Conservation (phyloP, 2,797 vertebrate genomes). For the Acropternis orthonyx region DNA sequence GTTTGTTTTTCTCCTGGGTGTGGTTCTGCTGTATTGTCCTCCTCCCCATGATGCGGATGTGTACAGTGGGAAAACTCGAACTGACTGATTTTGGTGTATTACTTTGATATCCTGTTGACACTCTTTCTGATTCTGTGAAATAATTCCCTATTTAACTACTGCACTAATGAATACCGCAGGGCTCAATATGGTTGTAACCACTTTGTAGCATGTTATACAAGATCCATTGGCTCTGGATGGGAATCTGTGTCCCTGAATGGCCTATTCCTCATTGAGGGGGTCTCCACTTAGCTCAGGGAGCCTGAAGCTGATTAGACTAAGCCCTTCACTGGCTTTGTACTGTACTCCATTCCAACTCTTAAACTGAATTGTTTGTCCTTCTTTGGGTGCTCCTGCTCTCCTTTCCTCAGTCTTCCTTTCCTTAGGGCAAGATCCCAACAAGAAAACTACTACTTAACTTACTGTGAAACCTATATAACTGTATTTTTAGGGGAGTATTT, state of each 20-base stretch:
- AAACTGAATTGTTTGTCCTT: not conserved
- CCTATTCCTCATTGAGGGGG: not conserved
- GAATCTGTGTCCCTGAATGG: not conserved
- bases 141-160: not conserved
- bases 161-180: not conserved
- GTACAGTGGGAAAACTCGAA: not conserved
- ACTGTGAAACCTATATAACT: not conserved
- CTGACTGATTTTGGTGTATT: not conserved
- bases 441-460: not conserved
- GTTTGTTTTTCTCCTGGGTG: not conserved
- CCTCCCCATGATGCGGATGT: fast-evolving
- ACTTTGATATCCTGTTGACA: not conserved
- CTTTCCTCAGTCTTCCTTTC: not conserved
- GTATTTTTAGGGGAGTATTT: not conserved
- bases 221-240: not conserved
- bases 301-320: not conserved
- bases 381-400: not conserved
- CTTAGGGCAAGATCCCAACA: not conserved
- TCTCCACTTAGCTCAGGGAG: not conserved
- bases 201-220: not conserved
- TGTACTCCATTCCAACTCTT: not conserved
- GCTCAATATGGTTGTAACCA: not conserved
- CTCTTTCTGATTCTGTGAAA: not conserved
- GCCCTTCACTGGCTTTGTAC: not conserved
- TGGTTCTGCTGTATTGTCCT: not conserved